Percentiles rank a stretch among this genome's conserved stretches.
Conservation (phyloP, 2,888 invertebrate species). For the Eilema sororculum region DNA sequence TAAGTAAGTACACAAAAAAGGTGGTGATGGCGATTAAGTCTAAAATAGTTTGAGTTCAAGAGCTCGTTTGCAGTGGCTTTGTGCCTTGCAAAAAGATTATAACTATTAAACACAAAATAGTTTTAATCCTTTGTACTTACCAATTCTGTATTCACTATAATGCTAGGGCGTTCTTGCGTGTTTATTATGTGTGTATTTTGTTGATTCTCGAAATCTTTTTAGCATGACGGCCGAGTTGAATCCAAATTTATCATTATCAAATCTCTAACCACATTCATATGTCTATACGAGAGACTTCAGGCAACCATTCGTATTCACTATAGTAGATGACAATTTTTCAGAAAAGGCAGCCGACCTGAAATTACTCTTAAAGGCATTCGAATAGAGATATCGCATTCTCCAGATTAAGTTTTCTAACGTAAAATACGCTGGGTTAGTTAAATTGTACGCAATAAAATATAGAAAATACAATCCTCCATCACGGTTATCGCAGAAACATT, state of each 20-base stretch:
- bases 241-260: too few relatives aligned
- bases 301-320: not conserved
- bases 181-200: not conserved
- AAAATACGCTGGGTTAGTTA: constrained; percentile 9
- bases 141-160: not conserved
- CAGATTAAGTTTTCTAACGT: not conserved
- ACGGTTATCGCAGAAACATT: constrained; percentile 58
- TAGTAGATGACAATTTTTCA: not conserved
- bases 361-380: not conserved
- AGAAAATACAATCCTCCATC: constrained; percentile 44
- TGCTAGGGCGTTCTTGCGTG: not conserved
- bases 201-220: not conserved
- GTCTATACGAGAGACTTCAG: too few relatives aligned
- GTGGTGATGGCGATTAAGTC: not conserved
- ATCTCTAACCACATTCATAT: too few relatives aligned
- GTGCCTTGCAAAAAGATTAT: constrained; percentile 1
- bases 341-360: not conserved
- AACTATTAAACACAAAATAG: not conserved
- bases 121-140: not conserved
- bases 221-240: too few relatives aligned
- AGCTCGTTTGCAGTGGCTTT: not conserved
- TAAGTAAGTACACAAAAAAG: not conserved
- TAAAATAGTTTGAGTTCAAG: not conserved
- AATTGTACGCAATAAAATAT: constrained; percentile 29
- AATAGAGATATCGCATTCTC: not conserved